Percentiles rank a stretch among this genome's conserved stretches.
Evolutionary conservation across 2,113 vertebrate species (phyloP).

Genomic region (Hymenochirus boettgeri): DNA sequence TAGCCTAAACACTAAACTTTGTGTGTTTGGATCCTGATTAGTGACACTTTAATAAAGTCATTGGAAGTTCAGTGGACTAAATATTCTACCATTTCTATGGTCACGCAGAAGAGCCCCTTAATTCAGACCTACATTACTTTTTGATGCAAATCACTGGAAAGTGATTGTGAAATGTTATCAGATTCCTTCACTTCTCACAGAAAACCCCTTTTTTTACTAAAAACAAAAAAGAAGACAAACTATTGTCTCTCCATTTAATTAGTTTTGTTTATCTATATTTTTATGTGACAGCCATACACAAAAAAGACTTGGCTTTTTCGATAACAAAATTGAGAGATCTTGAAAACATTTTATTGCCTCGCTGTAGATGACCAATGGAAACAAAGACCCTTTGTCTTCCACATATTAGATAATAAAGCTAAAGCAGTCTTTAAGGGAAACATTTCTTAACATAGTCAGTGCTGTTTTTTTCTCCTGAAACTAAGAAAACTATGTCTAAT

Average conservation of each 20-base stretch:
- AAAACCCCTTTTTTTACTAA: slow-evolving; percentile 45
- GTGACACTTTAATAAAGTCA: slow-evolving; percentile 99
- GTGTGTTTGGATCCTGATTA: slow-evolving; percentile 92
- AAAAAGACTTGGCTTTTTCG: slow-evolving; percentile 71
- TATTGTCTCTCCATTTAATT: slow-evolving; percentile 44
- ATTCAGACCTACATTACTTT: slow-evolving; percentile 84
- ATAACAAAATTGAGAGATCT: slow-evolving; percentile 83
- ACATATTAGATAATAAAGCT: slow-evolving; percentile 84
- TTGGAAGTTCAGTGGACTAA: slow-evolving; percentile 95
- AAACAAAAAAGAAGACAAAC: slow-evolving; percentile 51
- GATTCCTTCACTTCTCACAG: slow-evolving; percentile 63
- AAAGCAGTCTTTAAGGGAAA: slow-evolving; percentile 72
- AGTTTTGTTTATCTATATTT: slow-evolving; percentile 62
- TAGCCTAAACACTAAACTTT: slow-evolving; percentile 82
- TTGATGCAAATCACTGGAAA: slow-evolving; percentile 97
- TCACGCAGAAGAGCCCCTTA: slow-evolving; percentile 76
- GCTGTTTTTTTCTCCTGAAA: slow-evolving; percentile 57
- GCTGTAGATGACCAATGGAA: slow-evolving; percentile 61
- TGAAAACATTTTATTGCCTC: slow-evolving; percentile 64
- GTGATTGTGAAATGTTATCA: slow-evolving; percentile 80
- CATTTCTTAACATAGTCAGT: slow-evolving; percentile 74
- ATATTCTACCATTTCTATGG: slow-evolving; percentile 98
- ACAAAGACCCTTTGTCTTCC: slow-evolving; percentile 79
- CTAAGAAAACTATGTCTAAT: slow-evolving; percentile 76
- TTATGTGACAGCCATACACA: too few relatives aligned